Base-by-base conservation (phyloP, 2,888 invertebrate species). In the Stenodera caucasica region DNA sequence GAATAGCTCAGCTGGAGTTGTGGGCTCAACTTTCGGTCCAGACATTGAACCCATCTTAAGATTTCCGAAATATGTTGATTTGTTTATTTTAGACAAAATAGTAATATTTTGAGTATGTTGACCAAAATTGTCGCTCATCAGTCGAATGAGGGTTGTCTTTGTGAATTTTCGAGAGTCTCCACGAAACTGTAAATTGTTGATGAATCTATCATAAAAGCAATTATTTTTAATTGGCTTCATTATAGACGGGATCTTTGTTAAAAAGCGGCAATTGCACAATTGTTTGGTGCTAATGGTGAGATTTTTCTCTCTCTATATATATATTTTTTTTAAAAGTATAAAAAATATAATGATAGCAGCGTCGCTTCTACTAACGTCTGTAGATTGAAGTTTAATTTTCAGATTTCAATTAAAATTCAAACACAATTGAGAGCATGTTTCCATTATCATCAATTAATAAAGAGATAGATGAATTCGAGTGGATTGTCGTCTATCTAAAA, bases 211-310 rank as follows among this genome's bases (percentile, higher is more conserved):
- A 55, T 49, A 49, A 62, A 52, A 51, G 52, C 51, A 53, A 55
- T 61, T 55, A 49, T 29, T 61, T 58, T 58, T 58, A 58, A 61
- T 32, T 50, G 58, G 58, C 33, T 52, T 54, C 52, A 37, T 49
- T 58, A 53, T 52, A 40, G n/a, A 29, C n/a, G n/a, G 30, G 29
- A 23, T 35, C 51, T 57, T 57, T 60, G 55, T 60, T 26, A 14
- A 6, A 14, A 35, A 37, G n/a, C 14, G 30, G 50, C 58, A 58
- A 58, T 58, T 55, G 55, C 52, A 40, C 52, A 51, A 55, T 55
- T 49, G 55, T 53, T 55, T 55, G 51, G 6, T 18, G 12, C 51
- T 59, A 59, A 58, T 55, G 49, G 58, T 40, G 9, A 18, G 11
- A 15, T 40, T n/a, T n/a, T n/a, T n/a, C n/a, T n/a, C 14, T 35